phyloP scores from a whole-genome alignment of 2,113 vertebrate genomes.

The Argyrosomus japonicus region DNA sequence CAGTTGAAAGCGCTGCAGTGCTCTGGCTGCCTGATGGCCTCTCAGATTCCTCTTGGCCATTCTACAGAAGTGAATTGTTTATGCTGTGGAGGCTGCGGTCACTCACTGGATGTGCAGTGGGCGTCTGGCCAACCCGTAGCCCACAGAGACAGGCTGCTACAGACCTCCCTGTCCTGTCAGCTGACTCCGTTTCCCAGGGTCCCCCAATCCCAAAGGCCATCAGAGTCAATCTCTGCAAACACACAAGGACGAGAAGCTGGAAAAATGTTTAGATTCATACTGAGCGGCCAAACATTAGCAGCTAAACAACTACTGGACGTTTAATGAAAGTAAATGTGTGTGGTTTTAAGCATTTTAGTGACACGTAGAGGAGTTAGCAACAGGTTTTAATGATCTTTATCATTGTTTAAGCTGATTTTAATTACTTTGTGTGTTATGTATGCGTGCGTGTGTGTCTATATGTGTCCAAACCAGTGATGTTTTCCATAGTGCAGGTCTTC shows the following conservation, averaged over 20 bases:
- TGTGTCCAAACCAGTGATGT: slow-evolving; percentile 9
- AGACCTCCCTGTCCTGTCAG: slow-evolving; percentile 79
- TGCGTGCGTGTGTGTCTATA: slow-evolving; percentile 11
- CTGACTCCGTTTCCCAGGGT: slow-evolving; percentile 83
- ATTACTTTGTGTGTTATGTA: slow-evolving; percentile 14
- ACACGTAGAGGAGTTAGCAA: not conserved
- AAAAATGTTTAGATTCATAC: slow-evolving; percentile 72
- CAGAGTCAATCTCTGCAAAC: slow-evolving; percentile 82
- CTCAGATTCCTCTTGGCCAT: slow-evolving; percentile 51
- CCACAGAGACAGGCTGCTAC: slow-evolving; percentile 65
- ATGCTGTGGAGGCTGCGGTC: slow-evolving; percentile 61
- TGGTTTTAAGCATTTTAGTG: slow-evolving; percentile 2
- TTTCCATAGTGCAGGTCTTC: slow-evolving; percentile 23
- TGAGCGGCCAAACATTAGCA: slow-evolving; percentile 41
- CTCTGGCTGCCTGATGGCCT: slow-evolving; percentile 6
- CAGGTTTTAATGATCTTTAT: not conserved
- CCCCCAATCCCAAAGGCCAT: slow-evolving; percentile 79
- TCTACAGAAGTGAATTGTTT: slow-evolving; percentile 65
- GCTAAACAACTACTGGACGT: slow-evolving; percentile 40
- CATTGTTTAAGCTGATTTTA: slow-evolving; percentile 17
- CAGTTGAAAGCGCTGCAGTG: not conserved
- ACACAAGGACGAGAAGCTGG: slow-evolving; percentile 72
- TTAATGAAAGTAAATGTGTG: slow-evolving; percentile 11
- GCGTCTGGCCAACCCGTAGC: slow-evolving; percentile 71
- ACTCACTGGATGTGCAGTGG: slow-evolving; percentile 70